Evolutionary conservation across 2,797 vertebrate genomes (phyloP), one percentile per base, ranked within the genome.

Genomic region (Delichon dasypus): DNA sequence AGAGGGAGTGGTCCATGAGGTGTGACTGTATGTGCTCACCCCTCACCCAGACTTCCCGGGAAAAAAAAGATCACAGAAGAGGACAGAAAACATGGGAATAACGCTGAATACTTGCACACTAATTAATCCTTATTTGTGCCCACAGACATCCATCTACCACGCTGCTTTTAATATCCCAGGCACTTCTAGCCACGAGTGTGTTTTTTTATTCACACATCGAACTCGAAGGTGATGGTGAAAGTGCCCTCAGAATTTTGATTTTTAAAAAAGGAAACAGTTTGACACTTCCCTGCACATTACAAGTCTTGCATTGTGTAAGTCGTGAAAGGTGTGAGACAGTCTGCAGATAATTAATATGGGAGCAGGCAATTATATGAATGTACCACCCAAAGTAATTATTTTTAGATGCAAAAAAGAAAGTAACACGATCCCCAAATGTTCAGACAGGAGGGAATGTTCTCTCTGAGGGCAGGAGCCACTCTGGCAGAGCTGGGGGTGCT

Each of bases 271-370:
- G 62, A 68, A 89, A 87, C 29, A 51, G 53, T 32, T 67, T 73
- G 87, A 65, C 74, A 53, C 54, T 67, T 72, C 15, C 51, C 61
- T 64, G 60, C 45, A 36, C 11, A 40, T 67, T 73, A 66, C 72
- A 86, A 68, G 30, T 45, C 75, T 57, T 19, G 38, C 26, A 68
- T 36, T 58, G 12, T 36, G n/a, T 42, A 91, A 84, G 74, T 57
- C 53, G 73, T 19, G 36, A 44, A 70, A 93, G 58, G 72, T 54
- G 90, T 13, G 62, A 93, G 87, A 81, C 61, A 87, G 50, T 21
- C 92, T 95, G 89, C 72, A 83, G 81, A 73, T 80, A 85, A 94
- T 88, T 78, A 47, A 62, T 20, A 25, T 2, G 13, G 60, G 62
- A 73, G 55, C 40, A 20, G 5, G 36, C 20, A 68, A 16, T 61